phyloP scores from a whole-genome alignment of 2,888 invertebrate genomes.

The Galerucella calmariensis region DNA sequence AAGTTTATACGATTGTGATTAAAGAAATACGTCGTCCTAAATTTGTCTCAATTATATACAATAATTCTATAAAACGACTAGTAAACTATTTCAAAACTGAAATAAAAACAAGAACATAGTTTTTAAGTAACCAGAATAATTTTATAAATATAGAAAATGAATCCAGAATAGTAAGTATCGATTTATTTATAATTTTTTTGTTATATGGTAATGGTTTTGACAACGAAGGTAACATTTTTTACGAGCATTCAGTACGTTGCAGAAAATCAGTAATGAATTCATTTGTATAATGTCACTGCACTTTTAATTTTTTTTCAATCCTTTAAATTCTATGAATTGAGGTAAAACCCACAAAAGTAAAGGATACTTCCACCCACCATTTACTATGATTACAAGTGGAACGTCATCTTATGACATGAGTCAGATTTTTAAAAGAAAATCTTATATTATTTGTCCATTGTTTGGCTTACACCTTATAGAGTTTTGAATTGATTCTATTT shows the following conservation, averaged over 20 bases:
- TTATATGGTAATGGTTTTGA: conserved; percentile 48
- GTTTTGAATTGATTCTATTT: not conserved
- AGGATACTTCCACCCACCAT: conserved; percentile 55
- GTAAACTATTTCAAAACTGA: conserved; percentile 49
- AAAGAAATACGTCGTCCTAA: conserved; percentile 62
- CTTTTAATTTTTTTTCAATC: conserved; percentile 34
- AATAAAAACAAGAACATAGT: conserved; percentile 41
- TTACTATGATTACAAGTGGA: conserved; percentile 47
- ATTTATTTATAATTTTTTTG: conserved; percentile 58
- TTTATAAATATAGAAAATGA: conserved; percentile 67
- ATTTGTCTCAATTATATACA: conserved; percentile 60
- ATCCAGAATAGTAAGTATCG: conserved; percentile 86
- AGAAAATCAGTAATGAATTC: not conserved
- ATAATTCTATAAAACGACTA: conserved; percentile 51
- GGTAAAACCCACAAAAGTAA: conserved; percentile 21
- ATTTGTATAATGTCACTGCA: not conserved
- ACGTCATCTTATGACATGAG: conserved; percentile 53
- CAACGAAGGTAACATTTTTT: conserved; percentile 54
- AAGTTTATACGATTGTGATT: conserved; percentile 54
- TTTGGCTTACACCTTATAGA: conserved; percentile 14
- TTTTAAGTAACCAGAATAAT: conserved; percentile 33
- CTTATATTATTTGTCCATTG: not conserved
- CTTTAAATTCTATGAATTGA: conserved; percentile 9
- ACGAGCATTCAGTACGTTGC: conserved; percentile 54
- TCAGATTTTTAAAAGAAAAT: conserved; percentile 47